Base-by-base conservation (phyloP, 2,113 vertebrate species). In the Bagarius yarrelli region DNA sequence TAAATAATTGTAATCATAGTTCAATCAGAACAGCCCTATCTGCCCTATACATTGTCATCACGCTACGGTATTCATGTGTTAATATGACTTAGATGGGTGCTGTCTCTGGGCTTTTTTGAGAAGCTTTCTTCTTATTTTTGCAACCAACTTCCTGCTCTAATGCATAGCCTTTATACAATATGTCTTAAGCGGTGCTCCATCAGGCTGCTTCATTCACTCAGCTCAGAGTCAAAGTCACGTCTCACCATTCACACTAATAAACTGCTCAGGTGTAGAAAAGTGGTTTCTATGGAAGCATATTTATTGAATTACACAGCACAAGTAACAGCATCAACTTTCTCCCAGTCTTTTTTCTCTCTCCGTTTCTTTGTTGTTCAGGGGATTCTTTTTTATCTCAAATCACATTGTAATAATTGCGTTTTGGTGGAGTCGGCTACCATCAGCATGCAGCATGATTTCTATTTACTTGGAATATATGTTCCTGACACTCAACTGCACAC, bases 261-360 rank as follows among this genome's bases (percentile, higher is more conserved):
- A 72, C 47, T 53, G 47, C 44, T 53, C 69, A 52, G 69, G 34
- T 72, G n/a, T 53, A 52, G 25, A 72, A 72, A 72, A 30, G 47
- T 19, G 47, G 16, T 72, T 72, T 72, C 69, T 72, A 53, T 72
- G 69, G 69, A 53, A 53, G 69, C 15, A 72, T 72, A 72, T 72
- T 72, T 47, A 72, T 72, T 72, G 30, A 72, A 72, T 72, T 72
- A 72, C 47, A 53, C 47, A 11, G 69, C 8, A 52, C 8, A 25
- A 30, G 69, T 52, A 71, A 30, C 15, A 12, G 69, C 69, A 72
- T 12, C 11, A 47, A 52, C 69, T 79, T 32, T 44, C 73, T 60
- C 34, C 23, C 4, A 21, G 3, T 21, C 36, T 30, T 72, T 53
- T 52, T 9, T 50, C 15, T 23, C 13, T 44, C 50, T 1, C 40